Base-by-base conservation (phyloP, 2,888 invertebrate genomes). In the Hartigia nigra region DNA sequence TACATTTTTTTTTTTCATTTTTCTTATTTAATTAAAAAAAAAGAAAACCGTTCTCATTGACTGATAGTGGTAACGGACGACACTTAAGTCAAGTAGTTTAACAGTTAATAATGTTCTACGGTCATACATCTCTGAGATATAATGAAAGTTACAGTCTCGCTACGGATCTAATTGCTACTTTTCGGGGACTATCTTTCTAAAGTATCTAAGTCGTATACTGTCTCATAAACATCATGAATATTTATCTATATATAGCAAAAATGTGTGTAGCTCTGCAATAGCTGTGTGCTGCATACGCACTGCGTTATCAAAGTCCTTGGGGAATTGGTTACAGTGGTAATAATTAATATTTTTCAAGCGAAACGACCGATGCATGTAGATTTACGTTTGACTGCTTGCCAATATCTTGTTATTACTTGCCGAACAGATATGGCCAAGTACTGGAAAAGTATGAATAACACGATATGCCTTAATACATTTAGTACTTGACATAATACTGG, bases 51-150 rank as follows among this genome's bases (percentile, higher is more conserved):
- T 31, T 72, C 72, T 34, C 31, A 23, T 72, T 23, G 72, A 31
- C 72, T 31, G 72, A 32, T 23, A 32, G 31, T 12, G 31, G 72
- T 72, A 34, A 32, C 9, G 23, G 9, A 72, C 12, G 32, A 31
- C 72, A 72, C 72, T 32, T 31, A 72, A 72, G 72, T 72, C 31
- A 32, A 72, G 34, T 72, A 72, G 72, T 12, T 72, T 34, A 72
- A 72, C 12, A 31, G 34, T 12, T 3, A 32, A 2, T 31, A 72
- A 72, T 72, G 34, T 32, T 72, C 34, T 72, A 72, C n/a, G 72
- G 32, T 31, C 31, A 31, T 72, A 12, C 34, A 12, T 72, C 32
- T 72, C 34, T 5, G 23, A 34, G 31, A 72, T 72, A 72, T 31
- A 72, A 31, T 72, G 55, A 23, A 55, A 55, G 9, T 23, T 55